Conservation (phyloP, 2,113 vertebrate species). For the Xenopus laevis region DNA sequence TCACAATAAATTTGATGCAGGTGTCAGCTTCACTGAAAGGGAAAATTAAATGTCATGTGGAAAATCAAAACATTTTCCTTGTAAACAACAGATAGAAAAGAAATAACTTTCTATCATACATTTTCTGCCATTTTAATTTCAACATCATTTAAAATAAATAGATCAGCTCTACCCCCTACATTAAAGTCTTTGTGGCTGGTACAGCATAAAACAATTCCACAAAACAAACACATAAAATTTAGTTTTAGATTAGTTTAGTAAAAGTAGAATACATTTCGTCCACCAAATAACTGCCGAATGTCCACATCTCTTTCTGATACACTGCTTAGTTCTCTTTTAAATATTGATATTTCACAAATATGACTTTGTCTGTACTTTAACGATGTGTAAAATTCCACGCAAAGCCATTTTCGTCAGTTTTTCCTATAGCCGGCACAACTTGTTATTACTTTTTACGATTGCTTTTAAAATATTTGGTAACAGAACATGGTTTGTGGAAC, state of each 20-base stretch:
- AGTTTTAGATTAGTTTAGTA: not conserved
- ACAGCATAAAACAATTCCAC: not conserved
- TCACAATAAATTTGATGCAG: constrained; percentile 25
- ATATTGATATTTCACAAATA: not conserved
- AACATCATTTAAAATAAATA: no score
- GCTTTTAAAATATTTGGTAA: constrained; percentile 11
- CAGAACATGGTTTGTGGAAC: constrained; percentile 2
- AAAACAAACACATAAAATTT: not conserved
- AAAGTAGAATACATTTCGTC: no score
- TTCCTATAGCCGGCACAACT: constrained; percentile 6
- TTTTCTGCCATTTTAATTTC: not conserved
- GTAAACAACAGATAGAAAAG: not conserved
- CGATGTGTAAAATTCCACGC: constrained; percentile 29
- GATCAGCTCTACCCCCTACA: not conserved
- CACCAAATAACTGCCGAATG: no score
- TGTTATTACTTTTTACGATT: constrained; percentile 21
- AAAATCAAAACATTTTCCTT: constrained; percentile 1
- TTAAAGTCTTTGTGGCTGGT: not conserved
- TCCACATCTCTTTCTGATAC: not conserved
- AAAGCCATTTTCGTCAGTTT: constrained; percentile 12
- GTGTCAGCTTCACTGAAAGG: not conserved
- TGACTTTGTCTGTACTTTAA: constrained; percentile 15
- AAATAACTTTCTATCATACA: not conserved
- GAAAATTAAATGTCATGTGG: constrained; percentile 10
- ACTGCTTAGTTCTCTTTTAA: not conserved